Percentiles rank a stretch among this genome's conserved stretches.
These are phyloP conservation scores for Cardinalis cardinalis DNA, from an alignment of 2,113 vertebrate species.

Conservation along the genomic window DNA sequence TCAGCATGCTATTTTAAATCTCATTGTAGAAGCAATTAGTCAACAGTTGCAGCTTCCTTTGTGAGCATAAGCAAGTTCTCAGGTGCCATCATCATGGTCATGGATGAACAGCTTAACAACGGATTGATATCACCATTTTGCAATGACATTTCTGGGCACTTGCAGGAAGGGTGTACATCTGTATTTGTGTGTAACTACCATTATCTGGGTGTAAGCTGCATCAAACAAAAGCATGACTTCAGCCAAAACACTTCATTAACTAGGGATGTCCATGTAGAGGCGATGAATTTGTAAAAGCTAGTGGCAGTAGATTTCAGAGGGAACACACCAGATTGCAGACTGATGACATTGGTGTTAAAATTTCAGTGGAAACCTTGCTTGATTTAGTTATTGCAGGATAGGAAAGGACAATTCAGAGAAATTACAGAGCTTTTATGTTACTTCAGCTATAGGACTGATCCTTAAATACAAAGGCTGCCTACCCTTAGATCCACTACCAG, in stretches of 20 bases:
- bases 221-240: not conserved
- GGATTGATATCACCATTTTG: accelerated
- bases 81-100: not conserved
- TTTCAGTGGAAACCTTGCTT: not conserved
- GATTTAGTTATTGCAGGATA: not conserved
- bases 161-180: not conserved
- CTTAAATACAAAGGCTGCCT: not conserved
- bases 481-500: not conserved
- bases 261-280: not conserved
- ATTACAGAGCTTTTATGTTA: not conserved
- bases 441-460: not conserved
- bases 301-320: not conserved
- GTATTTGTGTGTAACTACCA: not conserved
- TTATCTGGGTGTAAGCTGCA: not conserved
- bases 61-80: not conserved
- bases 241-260: not conserved
- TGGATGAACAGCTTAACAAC: not conserved
- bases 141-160: not conserved
- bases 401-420: not conserved
- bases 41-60: not conserved
- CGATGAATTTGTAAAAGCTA: not conserved
- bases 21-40: not conserved
- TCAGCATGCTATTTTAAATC: not conserved
- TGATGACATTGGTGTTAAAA: not conserved
- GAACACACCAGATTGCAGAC: not conserved